phyloP scores from a whole-genome alignment of 2,888 invertebrate genomes.

The Cephus pygmeus region DNA sequence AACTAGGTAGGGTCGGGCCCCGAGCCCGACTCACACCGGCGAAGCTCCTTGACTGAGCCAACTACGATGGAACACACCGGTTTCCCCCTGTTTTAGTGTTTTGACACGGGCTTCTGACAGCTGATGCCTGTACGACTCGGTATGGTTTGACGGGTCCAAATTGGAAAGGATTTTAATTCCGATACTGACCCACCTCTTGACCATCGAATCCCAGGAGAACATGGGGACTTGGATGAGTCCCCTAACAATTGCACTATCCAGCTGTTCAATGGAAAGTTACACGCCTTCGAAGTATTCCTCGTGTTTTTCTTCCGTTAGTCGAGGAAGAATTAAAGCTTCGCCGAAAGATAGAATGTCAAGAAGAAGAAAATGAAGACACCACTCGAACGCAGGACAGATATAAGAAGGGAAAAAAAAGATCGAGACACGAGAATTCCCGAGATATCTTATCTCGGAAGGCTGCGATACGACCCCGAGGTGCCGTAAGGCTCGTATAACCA shows the following conservation, averaged over 20 bases:
- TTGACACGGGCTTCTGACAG: constrained; percentile 58
- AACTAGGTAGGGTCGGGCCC: constrained; percentile 55
- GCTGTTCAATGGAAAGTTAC: background rate
- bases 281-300: background rate
- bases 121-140: constrained; percentile 28
- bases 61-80: background rate
- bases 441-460: constrained; percentile 50
- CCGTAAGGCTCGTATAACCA: constrained; percentile 31
- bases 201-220: background rate
- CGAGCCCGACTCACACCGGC: constrained; percentile 40
- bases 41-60: constrained; percentile 21
- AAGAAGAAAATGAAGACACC: background rate
- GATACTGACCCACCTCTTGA: constrained; percentile 7
- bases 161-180: constrained; percentile 34
- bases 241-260: background rate
- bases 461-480: constrained; percentile 34
- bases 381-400: background rate
- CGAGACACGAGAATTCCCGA: constrained; percentile 31
- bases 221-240: background rate
- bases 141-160: constrained; percentile 28
- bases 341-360: background rate
- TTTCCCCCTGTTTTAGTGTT: constrained; percentile 49
- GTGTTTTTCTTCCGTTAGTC: background rate
- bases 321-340: background rate
- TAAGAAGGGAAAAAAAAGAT: constrained; percentile 16